These are phyloP conservation scores for Drosophila mayaguana DNA, from an alignment of 2,888 invertebrate species.

Conservation along the genomic window DNA sequence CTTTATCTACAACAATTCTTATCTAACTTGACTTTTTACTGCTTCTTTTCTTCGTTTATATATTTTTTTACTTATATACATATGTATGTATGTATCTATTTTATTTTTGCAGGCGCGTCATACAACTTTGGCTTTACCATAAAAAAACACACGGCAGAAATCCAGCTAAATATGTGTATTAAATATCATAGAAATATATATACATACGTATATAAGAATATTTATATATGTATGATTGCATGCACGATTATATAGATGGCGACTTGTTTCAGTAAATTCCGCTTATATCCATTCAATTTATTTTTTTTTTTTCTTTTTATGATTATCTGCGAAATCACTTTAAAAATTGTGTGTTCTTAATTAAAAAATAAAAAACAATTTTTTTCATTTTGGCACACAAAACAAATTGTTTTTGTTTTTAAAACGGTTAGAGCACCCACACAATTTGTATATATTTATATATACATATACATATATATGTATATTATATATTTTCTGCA, in stretches of 20 bases:
- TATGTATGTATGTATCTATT: neutral
- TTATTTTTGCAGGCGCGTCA: constrained; percentile 43
- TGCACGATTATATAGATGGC: constrained; percentile 26
- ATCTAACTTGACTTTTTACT: constrained; percentile 60
- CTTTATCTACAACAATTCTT: constrained; percentile 65
- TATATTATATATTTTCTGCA: constrained; percentile 27
- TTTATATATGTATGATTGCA: constrained; percentile 6
- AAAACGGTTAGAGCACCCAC: constrained; percentile 58
- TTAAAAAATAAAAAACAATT: constrained; percentile 10
- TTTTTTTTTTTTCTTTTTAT: constrained; percentile 39
- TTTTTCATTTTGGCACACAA: constrained; percentile 55
- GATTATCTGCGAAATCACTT: constrained; percentile 64
- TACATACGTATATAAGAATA: constrained; percentile 10
- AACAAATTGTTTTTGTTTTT: constrained; percentile 37
- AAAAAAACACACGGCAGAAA: constrained; percentile 19
- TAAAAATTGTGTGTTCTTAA: constrained; percentile 56
- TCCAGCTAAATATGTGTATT: constrained; percentile 19
- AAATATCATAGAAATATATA: constrained; percentile 16
- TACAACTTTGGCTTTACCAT: constrained; percentile 59
- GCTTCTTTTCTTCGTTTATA: constrained; percentile 40
- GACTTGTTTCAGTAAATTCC: constrained; percentile 47
- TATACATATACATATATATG: neutral
- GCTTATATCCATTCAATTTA: constrained; percentile 45
- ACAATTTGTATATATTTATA: constrained; percentile 22
- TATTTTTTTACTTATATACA: constrained; percentile 14